A percentile compares a stretch with the other conserved stretches of the same genome.
These are phyloP conservation scores for Meloe dianella DNA, from an alignment of 2,888 invertebrate genomes.

Conservation along the genomic window DNA sequence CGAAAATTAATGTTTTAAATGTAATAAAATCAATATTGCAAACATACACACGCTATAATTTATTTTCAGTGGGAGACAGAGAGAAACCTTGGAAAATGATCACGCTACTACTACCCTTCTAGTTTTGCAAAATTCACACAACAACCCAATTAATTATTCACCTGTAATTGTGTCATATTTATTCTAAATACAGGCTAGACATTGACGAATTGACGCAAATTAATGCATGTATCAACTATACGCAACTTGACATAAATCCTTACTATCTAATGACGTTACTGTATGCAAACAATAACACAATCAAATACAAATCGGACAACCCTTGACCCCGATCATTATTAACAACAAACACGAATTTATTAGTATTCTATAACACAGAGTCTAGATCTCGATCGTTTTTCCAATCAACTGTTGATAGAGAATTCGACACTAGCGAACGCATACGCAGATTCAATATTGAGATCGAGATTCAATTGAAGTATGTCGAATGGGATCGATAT, in stretches of 20 bases:
- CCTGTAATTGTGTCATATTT: neutral
- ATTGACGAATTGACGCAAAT: slow-evolving; percentile 5
- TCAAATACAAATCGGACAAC: neutral
- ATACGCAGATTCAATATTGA: no score
- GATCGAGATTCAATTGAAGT: no score
- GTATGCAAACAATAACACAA: neutral
- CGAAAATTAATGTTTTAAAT: neutral
- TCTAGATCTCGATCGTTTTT: no score
- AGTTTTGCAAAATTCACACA: neutral
- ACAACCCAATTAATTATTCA: neutral
- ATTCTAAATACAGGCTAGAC: neutral
- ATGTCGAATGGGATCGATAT: no score
- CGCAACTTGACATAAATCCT: neutral
- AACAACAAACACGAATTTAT: neutral
- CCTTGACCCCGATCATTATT: neutral
- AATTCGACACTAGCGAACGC: no score
- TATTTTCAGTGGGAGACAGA: neutral
- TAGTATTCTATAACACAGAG: neutral
- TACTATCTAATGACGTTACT: no score
- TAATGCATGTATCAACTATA: neutral
- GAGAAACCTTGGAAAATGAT: neutral
- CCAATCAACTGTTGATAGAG: no score
- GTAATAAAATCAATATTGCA: neutral
- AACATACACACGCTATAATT: neutral
- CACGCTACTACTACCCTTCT: neutral